phyloP scores from a whole-genome alignment of 2,888 invertebrate genomes.

The Cataglyphis livida region DNA sequence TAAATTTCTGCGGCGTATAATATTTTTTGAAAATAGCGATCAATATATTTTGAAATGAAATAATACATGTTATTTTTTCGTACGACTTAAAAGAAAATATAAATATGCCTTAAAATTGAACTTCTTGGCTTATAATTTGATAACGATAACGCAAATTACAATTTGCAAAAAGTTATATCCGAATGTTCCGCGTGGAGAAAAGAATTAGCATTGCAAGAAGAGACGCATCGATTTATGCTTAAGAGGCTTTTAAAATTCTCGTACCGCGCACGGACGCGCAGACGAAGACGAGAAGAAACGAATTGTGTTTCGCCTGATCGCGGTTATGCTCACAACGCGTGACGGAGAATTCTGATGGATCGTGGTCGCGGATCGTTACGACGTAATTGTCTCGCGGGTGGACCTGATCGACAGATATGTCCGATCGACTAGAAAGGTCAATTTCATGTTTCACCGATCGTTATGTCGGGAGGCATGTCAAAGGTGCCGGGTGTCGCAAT shows the following conservation, averaged over 20 bases:
- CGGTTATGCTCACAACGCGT: conserved; percentile 72
- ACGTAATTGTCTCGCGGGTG: conserved; percentile 75
- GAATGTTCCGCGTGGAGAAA: neutral
- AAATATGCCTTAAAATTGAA: neutral
- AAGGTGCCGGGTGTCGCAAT: conserved; percentile 60
- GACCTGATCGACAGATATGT: conserved; percentile 62
- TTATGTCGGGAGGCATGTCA: conserved; percentile 64
- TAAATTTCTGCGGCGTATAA: neutral
- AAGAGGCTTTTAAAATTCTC: conserved; percentile 51
- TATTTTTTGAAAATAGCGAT: neutral
- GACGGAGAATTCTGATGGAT: conserved; percentile 77
- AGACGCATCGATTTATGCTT: conserved; percentile 30
- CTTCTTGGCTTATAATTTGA: neutral
- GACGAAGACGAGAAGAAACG: conserved; percentile 38
- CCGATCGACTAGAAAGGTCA: conserved; percentile 74
- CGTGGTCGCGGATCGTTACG: conserved; percentile 74
- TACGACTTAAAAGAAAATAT: neutral
- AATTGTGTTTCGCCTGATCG: conserved; percentile 66
- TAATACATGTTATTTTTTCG: conserved; percentile 9
- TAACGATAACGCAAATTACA: conserved; percentile 21
- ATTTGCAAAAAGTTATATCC: conserved; percentile 2
- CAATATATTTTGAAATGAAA: neutral
- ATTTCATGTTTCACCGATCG: conserved; percentile 70
- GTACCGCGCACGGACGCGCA: conserved; percentile 47
- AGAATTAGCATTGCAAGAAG: conserved; percentile 21